These are phyloP conservation scores for Leucoraja ocellata DNA, from an alignment of 2,797 vertebrate genomes.

Conservation along the genomic window DNA sequence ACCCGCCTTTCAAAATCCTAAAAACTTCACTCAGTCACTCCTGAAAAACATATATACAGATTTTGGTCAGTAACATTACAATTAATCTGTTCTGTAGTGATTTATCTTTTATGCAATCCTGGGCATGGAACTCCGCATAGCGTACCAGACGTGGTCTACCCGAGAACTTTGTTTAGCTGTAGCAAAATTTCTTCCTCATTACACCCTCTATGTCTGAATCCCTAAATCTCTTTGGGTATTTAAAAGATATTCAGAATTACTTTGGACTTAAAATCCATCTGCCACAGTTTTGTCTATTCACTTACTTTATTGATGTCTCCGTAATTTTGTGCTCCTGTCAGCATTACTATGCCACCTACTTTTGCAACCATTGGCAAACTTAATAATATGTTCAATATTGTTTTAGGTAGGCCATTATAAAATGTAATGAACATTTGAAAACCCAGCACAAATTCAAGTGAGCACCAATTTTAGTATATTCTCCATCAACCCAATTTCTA, in stretches of 20 bases:
- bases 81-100: background rate
- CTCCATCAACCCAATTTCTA: background rate
- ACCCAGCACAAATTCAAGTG: background rate
- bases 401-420: background rate
- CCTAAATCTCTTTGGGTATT: background rate
- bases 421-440: background rate
- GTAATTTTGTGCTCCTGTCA: background rate
- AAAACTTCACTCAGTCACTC: background rate
- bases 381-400: background rate
- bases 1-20: constrained; percentile 11
- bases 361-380: background rate
- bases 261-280: background rate
- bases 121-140: background rate
- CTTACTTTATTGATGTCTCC: background rate
- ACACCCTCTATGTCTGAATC: no score
- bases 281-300: background rate
- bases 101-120: background rate
- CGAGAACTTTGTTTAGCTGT: background rate
- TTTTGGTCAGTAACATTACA: background rate
- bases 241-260: background rate
- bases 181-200: background rate
- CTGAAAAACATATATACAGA: background rate
- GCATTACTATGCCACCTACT: background rate
- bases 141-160: background rate
- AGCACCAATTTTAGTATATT: background rate